Conservation (phyloP, 2,888 invertebrate species). For the Drosophila nigricruria region DNA sequence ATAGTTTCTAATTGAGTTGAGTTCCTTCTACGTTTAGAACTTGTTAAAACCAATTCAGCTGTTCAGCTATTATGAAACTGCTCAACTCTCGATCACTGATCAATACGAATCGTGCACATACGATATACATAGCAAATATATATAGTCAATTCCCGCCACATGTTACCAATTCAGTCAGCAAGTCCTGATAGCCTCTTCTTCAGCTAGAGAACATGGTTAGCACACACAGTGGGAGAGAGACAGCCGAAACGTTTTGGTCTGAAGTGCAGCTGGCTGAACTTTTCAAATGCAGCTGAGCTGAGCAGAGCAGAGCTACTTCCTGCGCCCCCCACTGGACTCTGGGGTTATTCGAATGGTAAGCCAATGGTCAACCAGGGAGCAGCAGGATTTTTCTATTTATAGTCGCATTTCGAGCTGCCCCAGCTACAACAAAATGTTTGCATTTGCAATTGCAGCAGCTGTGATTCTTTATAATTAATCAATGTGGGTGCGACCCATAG, state of each 20-base stretch:
- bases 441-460: constrained; percentile 54
- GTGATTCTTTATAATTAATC: constrained; percentile 63
- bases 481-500: constrained; percentile 1
- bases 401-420: constrained; percentile 26
- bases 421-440: constrained; percentile 35
- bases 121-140: no score
- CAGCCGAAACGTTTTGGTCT: constrained; percentile 13
- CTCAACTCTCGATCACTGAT: not conserved
- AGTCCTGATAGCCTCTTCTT: not conserved
- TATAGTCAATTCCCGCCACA: not conserved
- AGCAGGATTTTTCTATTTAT: constrained; percentile 36
- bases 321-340: not conserved
- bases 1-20: not conserved
- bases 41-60: no score
- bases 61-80: no score
- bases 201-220: not conserved
- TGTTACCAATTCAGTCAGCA: not conserved
- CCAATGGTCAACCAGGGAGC: constrained; percentile 35
- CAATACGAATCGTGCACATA: no score
- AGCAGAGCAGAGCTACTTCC: not conserved
- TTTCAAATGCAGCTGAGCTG: constrained; percentile 34
- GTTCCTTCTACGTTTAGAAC: not conserved
- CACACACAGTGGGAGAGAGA: not conserved
- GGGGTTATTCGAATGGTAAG: not conserved
- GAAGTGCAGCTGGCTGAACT: constrained; percentile 35